A percentile compares a stretch with the other conserved stretches of the same genome.
Conservation (phyloP, 2,888 invertebrate species). For the Drosophila merina region DNA sequence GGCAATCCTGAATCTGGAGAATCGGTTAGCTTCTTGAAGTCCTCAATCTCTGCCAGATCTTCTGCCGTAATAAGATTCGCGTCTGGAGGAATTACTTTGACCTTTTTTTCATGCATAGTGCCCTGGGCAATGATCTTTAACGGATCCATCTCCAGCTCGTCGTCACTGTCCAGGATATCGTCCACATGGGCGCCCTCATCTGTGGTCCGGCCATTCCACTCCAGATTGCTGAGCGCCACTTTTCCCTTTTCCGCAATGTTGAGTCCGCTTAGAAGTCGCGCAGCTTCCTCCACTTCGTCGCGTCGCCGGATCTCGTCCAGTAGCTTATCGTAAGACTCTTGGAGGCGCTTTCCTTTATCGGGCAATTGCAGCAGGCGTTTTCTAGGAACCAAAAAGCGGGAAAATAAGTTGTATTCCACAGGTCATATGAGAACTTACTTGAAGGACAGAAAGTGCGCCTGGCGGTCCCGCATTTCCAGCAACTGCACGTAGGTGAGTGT, state of each 20-base stretch:
- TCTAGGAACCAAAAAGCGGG: constrained; percentile 49
- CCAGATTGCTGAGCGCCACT: constrained; percentile 73
- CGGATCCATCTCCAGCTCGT: constrained; percentile 81
- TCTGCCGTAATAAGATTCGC: constrained; percentile 75
- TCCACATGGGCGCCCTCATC: constrained; percentile 47
- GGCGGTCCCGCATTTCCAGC: constrained; percentile 80
- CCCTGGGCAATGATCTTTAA: constrained; percentile 81
- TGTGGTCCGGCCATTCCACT: constrained; percentile 75
- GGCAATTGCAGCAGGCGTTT: constrained; percentile 73
- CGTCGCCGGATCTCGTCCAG: constrained; percentile 75
- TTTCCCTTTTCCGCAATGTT: constrained; percentile 80
- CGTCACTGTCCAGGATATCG: constrained; percentile 82
- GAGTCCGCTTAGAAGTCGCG: constrained; percentile 78
- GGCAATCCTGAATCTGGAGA: constrained; percentile 48
- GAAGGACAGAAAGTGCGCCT: constrained; percentile 76
- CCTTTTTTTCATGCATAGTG: constrained; percentile 77
- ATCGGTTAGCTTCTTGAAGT: constrained; percentile 56
- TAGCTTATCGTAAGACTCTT: constrained; percentile 77
- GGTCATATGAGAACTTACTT: constrained; percentile 69
- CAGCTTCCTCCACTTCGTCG: constrained; percentile 77
- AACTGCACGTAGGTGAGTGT: constrained; percentile 73
- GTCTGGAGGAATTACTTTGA: constrained; percentile 70
- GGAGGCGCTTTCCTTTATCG: constrained; percentile 82
- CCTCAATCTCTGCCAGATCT: constrained; percentile 81
- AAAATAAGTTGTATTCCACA: constrained; percentile 11